Evolutionary conservation across 2,797 vertebrate species (phyloP).

Genomic region (Iguana delicatissima): DNA sequence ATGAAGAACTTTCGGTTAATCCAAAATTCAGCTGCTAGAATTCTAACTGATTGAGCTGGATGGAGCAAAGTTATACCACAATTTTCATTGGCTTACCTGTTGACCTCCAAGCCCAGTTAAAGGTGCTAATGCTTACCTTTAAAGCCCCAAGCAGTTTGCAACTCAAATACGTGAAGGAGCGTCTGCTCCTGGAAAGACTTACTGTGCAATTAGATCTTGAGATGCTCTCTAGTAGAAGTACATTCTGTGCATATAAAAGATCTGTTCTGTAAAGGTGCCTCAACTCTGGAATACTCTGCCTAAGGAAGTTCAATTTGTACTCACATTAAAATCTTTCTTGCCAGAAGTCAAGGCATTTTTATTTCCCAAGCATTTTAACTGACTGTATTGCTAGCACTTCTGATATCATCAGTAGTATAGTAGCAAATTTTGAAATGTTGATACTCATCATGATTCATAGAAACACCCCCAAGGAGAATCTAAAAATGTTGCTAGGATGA

Average conservation of each 20-base stretch:
- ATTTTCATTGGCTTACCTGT: background rate
- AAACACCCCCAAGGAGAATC: background rate
- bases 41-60: background rate
- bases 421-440: background rate
- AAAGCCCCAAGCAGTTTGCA: background rate
- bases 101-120: background rate
- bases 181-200: too few species aligned
- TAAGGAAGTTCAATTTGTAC: background rate
- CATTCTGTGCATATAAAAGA: background rate
- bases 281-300: background rate
- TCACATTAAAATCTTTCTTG: background rate
- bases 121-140: background rate
- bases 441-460: background rate
- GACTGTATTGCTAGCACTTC: background rate
- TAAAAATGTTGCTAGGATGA: background rate
- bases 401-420: background rate
- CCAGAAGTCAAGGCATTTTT: background rate
- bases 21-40: background rate
- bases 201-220: background rate
- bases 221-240: background rate
- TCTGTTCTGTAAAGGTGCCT: background rate
- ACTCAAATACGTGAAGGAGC: background rate
- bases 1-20: background rate
- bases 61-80: background rate
- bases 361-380: background rate